phyloP scores from a whole-genome alignment of 1,140 invertebrate genomes.

The Ceratina japonica region DNA sequence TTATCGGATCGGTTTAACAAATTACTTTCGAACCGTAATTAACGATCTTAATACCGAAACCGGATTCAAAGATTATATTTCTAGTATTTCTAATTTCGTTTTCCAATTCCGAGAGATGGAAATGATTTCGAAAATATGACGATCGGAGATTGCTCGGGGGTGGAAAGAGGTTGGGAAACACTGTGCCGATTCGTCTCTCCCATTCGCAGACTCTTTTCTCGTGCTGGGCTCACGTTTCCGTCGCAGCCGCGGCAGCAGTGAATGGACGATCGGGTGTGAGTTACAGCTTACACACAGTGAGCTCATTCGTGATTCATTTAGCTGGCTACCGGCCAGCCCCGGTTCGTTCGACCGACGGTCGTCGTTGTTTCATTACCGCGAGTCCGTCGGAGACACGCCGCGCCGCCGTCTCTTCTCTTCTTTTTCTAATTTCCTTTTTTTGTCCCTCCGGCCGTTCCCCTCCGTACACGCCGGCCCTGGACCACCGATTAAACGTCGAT shows the following conservation, averaged over 20 bases:
- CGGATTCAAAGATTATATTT: too few species aligned
- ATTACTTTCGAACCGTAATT: background rate
- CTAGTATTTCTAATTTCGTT: too few species aligned
- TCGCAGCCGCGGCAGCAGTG: background rate
- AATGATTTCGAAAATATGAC: too few species aligned
- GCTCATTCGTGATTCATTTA: conserved; percentile 71
- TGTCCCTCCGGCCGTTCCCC: conserved; percentile 24
- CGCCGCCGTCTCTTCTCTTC: background rate
- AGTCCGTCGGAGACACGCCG: conserved; percentile 55
- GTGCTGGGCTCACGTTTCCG: background rate
- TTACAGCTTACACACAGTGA: conserved; percentile 61
- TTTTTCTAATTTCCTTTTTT: conserved; percentile 40
- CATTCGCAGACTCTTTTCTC: conserved; percentile 1
- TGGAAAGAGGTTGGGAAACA: background rate
- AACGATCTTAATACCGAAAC: too few species aligned
- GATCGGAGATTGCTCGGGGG: too few species aligned
- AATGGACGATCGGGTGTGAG: conserved; percentile 66
- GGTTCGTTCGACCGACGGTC: conserved; percentile 54
- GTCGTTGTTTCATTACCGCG: conserved; percentile 69
- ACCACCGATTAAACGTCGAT: conserved; percentile 58
- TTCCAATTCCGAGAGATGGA: too few species aligned
- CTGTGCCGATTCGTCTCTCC: background rate
- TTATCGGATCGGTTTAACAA: background rate
- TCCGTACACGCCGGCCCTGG: conserved; percentile 43
- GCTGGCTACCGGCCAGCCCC: conserved; percentile 70